These are phyloP conservation scores for Cheilosia impressa DNA, from an alignment of 2,888 invertebrate species.

Conservation along the genomic window DNA sequence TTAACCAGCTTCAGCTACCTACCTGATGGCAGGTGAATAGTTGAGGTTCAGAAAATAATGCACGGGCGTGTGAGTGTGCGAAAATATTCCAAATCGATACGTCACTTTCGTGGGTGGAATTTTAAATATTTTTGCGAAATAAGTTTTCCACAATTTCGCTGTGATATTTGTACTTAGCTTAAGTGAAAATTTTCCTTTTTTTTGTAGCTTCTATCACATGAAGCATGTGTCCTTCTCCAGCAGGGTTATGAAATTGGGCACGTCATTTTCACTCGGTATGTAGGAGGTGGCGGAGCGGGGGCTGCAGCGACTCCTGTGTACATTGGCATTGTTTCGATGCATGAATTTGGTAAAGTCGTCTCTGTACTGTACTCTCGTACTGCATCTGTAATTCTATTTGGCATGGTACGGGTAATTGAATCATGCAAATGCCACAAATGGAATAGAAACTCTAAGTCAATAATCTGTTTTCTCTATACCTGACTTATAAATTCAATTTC, in stretches of 20 bases:
- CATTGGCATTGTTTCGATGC: constrained; percentile 48
- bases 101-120: constrained; percentile 68
- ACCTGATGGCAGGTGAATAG: constrained; percentile 66
- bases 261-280: constrained; percentile 3
- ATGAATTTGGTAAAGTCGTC: constrained; percentile 44
- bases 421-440: constrained; percentile 27
- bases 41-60: constrained; percentile 33
- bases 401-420: constrained; percentile 14
- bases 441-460: constrained; percentile 35
- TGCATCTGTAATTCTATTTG: constrained; percentile 44
- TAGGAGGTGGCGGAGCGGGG: too few species aligned
- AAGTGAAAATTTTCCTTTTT: constrained; percentile 61
- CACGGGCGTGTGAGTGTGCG: constrained; percentile 15
- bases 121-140: constrained; percentile 70
- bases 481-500: constrained; percentile 58
- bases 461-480: constrained; percentile 25
- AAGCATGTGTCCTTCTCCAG: constrained; percentile 21
- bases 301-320: background rate
- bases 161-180: constrained; percentile 73
- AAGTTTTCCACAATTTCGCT: constrained; percentile 66
- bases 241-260: background rate
- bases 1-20: constrained; percentile 59
- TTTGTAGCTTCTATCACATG: background rate
- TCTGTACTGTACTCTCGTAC: background rate
- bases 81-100: constrained; percentile 66